Evolutionary conservation across 1,140 invertebrate species (phyloP).

Genomic region (Leptinotarsa texana): DNA sequence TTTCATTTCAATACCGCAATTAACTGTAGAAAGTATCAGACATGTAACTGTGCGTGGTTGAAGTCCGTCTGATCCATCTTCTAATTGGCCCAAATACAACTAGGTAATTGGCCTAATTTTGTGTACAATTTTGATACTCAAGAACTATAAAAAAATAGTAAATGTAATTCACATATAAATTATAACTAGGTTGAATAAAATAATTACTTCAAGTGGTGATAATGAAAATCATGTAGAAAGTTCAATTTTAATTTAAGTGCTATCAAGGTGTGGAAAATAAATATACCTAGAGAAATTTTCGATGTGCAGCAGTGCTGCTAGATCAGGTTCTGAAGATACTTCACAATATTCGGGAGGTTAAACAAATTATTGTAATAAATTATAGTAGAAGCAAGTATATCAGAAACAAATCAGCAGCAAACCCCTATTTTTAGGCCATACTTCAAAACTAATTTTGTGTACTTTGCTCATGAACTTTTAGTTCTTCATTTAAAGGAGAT

Average conservation of each 20-base stretch:
- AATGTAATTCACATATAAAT: not conserved
- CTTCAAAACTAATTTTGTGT: too few species aligned
- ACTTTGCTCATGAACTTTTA: too few species aligned
- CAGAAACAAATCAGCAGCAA: too few species aligned
- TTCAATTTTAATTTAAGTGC: not conserved
- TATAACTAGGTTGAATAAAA: not conserved
- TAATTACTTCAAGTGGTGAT: not conserved
- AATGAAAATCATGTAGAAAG: not conserved
- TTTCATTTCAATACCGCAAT: not conserved
- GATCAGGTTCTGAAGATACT: too few species aligned
- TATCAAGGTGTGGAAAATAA: not conserved
- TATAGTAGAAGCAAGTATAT: too few species aligned
- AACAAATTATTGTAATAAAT: too few species aligned
- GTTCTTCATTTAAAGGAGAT: too few species aligned
- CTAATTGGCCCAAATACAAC: constrained; percentile 5
- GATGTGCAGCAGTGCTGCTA: too few species aligned
- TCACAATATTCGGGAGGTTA: too few species aligned
- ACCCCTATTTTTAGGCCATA: too few species aligned
- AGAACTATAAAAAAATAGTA: not conserved
- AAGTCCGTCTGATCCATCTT: not conserved
- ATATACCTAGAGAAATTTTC: too few species aligned
- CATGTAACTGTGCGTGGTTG: not conserved
- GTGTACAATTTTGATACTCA: not conserved
- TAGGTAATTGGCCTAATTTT: not conserved
- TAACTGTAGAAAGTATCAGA: not conserved